phyloP scores from a whole-genome alignment of 2,113 vertebrate genomes.

The Cercocebus atys region DNA sequence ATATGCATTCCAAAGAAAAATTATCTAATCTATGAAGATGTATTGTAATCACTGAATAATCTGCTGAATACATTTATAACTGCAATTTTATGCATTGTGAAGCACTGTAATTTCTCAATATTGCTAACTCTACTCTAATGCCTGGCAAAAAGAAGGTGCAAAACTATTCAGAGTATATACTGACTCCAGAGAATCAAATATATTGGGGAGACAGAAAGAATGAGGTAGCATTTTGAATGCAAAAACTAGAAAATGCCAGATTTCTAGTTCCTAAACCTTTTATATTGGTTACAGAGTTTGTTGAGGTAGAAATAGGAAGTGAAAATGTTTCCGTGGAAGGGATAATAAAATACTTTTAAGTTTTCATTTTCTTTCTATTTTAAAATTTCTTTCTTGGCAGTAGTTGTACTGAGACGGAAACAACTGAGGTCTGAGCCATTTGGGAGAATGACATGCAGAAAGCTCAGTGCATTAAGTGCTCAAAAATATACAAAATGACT shows the following conservation, averaged over 20 bases:
- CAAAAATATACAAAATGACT: neutral
- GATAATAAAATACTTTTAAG: neutral
- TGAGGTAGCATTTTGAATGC: neutral
- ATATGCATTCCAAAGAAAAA: slow-evolving; percentile 54
- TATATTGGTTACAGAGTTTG: neutral
- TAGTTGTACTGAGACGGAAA: neutral
- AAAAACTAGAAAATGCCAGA: neutral
- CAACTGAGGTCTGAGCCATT: neutral
- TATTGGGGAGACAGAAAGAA: neutral
- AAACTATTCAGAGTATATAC: neutral
- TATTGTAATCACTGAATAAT: slow-evolving; percentile 30
- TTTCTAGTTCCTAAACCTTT: neutral
- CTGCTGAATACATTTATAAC: neutral
- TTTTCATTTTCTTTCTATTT: neutral
- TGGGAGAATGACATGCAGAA: neutral
- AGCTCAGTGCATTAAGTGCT: neutral
- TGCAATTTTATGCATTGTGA: neutral
- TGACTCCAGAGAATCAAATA: neutral
- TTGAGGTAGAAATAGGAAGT: neutral
- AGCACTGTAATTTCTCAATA: neutral
- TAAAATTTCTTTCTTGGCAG: neutral
- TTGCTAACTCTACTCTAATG: neutral
- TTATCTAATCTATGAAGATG: neutral
- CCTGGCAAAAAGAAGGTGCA: neutral
- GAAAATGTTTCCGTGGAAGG: neutral